These are phyloP conservation scores for Rhagoletis pomonella DNA, from an alignment of 1,140 invertebrate genomes.

Conservation along the genomic window DNA sequence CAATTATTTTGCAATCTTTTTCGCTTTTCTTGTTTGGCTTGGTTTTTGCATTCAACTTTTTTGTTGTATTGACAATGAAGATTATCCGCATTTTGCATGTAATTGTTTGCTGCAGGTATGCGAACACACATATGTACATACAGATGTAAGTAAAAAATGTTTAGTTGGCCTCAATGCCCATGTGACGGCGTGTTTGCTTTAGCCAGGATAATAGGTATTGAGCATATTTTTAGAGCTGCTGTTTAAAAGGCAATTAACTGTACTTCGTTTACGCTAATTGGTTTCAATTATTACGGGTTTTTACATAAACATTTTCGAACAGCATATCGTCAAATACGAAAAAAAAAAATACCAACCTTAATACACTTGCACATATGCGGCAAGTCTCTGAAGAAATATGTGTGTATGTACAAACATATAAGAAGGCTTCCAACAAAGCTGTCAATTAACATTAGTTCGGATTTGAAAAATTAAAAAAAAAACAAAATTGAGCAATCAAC, in stretches of 20 bases:
- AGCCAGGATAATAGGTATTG: slow-evolving; percentile 21
- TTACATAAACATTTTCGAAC: slow-evolving; percentile 19
- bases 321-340: background rate
- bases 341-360: background rate
- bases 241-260: slow-evolving; percentile 53
- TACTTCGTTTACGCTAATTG: slow-evolving; percentile 31
- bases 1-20: slow-evolving; percentile 36
- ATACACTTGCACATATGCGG: background rate
- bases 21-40: background rate
- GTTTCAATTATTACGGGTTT: slow-evolving; percentile 54
- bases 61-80: background rate
- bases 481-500: slow-evolving; percentile 31
- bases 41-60: background rate
- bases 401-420: background rate
- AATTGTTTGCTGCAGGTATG: slow-evolving; percentile 5
- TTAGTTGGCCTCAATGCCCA: too few relatives aligned
- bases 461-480: background rate
- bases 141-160: too few relatives aligned
- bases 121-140: too few relatives aligned
- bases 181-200: background rate
- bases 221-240: slow-evolving; percentile 39
- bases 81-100: slow-evolving; percentile 49
- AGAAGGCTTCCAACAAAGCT: background rate
- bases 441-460: slow-evolving; percentile 28
- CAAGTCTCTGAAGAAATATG: background rate